Evolutionary conservation across 2,113 vertebrate genomes (phyloP), one percentile per base, ranked within the genome.

Genomic region (Phrynosoma platyrhinos): DNA sequence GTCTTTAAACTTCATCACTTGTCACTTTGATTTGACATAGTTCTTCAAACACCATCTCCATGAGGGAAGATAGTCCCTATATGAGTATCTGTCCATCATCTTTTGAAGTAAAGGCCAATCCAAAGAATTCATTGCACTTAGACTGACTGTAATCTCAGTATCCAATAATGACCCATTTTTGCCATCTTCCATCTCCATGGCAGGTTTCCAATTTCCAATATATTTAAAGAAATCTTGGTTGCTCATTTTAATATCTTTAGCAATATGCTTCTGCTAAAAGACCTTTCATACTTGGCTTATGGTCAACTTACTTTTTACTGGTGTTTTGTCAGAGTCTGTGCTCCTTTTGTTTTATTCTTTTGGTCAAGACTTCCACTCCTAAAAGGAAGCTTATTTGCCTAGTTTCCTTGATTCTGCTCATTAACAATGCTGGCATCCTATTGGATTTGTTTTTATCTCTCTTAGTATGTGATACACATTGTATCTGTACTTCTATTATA

Each of bases 401-500:
- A 64, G 25, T 27, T 75, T 82, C 68, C 79, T 74, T 64, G 79
- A 62, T 27, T 68, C 42, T 79, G 42, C 83, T 76, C 25, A 62
- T 85, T 85, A 76, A 76, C 72, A 14, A 62, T 36, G 40, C 32
- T 76, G 72, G 55, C 83, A 85, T 62, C 62, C 58, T 79, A 12
- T 30, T 86, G 42, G 21, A 68, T 25, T 14, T 78, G 27, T 62
- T 74, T 58, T 58, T 64, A 74, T 52, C 47, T 71, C 76, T 64
- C 21, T n/a, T 66, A 66, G 79, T 58, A 30, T 82, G 66, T 55
- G 55, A 52, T 82, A 76, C 76, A 77, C 84, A 77, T 88, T 82
- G 40, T 66, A n/a, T 82, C 71, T 76, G 71, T 82, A 58, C 79
- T 66, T 64, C 86, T 77, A 74, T 87, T 82, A 76, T 82, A 66